Evolutionary conservation across 2,113 vertebrate genomes (phyloP).

Genomic region (Monarcha castaneiventris): DNA sequence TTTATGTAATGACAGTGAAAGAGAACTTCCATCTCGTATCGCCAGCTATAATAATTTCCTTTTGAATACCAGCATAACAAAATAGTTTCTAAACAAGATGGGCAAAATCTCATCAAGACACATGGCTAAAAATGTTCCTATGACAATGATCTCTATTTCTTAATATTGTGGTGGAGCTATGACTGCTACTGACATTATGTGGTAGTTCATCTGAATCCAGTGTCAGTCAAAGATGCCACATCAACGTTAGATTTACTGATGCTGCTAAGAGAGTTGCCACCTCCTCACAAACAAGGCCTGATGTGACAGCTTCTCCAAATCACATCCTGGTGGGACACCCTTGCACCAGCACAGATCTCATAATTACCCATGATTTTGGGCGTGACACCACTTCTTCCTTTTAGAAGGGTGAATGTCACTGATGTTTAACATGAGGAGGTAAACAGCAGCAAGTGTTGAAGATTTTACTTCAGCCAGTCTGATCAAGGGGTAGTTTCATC

Average conservation of each 20-base stretch:
- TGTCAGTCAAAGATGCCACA: background rate
- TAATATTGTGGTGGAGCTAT: background rate
- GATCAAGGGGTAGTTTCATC: background rate
- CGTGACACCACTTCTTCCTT: background rate
- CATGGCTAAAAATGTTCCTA: background rate
- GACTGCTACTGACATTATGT: background rate
- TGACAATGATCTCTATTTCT: background rate
- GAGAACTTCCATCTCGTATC: background rate
- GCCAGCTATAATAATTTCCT: background rate
- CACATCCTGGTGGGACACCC: rapidly evolving
- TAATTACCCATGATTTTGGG: background rate
- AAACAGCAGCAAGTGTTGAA: background rate
- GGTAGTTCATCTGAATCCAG: background rate
- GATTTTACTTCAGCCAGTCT: background rate
- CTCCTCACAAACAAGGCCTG: background rate
- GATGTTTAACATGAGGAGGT: background rate
- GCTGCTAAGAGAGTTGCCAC: background rate
- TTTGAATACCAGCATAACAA: background rate
- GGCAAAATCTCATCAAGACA: background rate
- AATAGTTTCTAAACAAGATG: background rate
- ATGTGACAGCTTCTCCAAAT: background rate
- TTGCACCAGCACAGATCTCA: background rate
- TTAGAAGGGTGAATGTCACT: background rate
- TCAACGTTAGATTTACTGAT: background rate
- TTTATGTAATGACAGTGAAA: background rate